Evolutionary conservation across 2,797 vertebrate species (phyloP).

Genomic region (Enteromius treurensis): DNA sequence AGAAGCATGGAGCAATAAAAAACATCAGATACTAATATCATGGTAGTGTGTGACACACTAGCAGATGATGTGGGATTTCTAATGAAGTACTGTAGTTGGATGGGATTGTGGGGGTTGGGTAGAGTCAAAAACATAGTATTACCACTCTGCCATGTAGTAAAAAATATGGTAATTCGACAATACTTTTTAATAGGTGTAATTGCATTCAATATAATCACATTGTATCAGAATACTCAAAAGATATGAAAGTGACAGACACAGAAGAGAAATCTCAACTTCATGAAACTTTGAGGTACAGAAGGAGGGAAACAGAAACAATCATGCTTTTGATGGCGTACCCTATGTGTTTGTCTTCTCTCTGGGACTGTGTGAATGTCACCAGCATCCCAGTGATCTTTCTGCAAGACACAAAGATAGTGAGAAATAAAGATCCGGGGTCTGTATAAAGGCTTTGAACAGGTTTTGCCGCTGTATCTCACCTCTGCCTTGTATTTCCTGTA

Average conservation of each 20-base stretch:
- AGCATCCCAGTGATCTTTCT: slow-evolving; percentile 25
- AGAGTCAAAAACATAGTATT: neutral
- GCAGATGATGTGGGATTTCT: neutral
- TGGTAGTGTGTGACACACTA: neutral
- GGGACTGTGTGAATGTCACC: slow-evolving; percentile 50
- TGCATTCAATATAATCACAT: neutral
- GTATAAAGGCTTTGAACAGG: neutral
- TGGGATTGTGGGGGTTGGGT: neutral
- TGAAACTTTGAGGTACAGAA: neutral
- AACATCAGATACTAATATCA: neutral
- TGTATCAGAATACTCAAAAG: neutral
- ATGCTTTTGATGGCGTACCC: slow-evolving; percentile 3
- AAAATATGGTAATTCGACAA: neutral
- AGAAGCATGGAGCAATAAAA: neutral
- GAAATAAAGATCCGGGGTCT: neutral
- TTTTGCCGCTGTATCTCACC: slow-evolving; percentile 71
- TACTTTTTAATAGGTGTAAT: neutral
- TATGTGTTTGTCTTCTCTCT: slow-evolving; percentile 39
- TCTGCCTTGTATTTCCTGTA: slow-evolving; percentile 89
- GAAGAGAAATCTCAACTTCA: neutral
- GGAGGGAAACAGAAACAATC: neutral
- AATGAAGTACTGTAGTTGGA: neutral
- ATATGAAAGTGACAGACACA: neutral
- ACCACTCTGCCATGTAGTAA: neutral
- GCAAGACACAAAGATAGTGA: neutral